Base-by-base conservation (phyloP, 2,888 invertebrate genomes). In the Stratiomys singularior region DNA sequence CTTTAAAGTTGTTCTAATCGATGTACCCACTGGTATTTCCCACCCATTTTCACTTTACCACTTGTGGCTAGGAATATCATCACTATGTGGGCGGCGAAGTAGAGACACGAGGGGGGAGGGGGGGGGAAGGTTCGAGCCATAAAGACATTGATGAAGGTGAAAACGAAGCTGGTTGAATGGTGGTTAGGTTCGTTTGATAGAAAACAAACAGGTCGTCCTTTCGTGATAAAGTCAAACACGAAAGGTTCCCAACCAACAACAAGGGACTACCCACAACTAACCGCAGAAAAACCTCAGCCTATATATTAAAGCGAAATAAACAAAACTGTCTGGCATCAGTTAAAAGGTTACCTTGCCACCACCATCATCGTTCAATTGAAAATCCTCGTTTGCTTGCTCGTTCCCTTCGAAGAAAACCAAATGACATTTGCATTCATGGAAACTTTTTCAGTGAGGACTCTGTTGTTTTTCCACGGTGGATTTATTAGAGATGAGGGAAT, bases 1-100 rank as follows among this genome's bases (percentile, higher is more conserved):
- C 60, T 74, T 60, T 60, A 60, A 72, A 74, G 74, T 37, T 58
- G 58, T 21, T 74, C 60, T 47, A 47, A 47, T 58, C 74, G 60
- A 37, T 74, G 30, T 30, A 69, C 4, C 60, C 44, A 23, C 60
- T 21, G 37, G 60, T 46, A 74, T 60, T 74, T 69, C 47, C 23
- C 30, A 4, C 28, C 5, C 28, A 64, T 64, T 64, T 64, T 52
- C n/a, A n/a, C 52, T 52, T 15, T 4, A 18, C 52, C 52, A n/a
- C 18, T 52, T 52, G 52, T 4, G 18, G 18, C n/a, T 4, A 52
- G 18, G 52, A 15, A 52, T 9, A 52, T 18, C 52, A 52, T 9
- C 52, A 52, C 52, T 15, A 66, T 13, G 18, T 5, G 18, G 28
- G 37, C 66, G 3, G 37, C 4, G 44, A 15, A 9, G 28, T 15